Conservation (phyloP, 2,113 vertebrate genomes). For the Notarius quadriscutis region DNA sequence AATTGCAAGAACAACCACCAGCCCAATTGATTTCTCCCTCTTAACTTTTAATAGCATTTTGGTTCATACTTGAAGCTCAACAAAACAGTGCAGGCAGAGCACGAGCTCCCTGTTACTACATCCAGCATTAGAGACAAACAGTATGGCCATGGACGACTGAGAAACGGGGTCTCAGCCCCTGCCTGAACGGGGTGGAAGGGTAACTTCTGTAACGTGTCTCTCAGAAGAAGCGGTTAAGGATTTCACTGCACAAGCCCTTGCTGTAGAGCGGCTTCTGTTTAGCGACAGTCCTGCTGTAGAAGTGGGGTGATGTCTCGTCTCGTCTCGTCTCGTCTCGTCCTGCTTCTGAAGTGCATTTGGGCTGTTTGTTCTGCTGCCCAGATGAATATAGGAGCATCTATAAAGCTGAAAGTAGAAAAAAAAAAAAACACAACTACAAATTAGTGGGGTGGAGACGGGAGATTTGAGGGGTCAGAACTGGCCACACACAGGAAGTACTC, state of each 20-base stretch:
- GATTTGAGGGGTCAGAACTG: conserved; percentile 44
- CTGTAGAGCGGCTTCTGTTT: background rate
- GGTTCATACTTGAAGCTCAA: background rate
- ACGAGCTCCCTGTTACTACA: background rate
- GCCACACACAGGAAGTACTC: conserved; percentile 44
- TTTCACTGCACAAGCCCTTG: background rate
- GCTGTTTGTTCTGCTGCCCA: background rate
- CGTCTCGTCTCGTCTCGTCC: background rate
- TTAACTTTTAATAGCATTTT: background rate
- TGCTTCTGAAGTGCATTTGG: background rate
- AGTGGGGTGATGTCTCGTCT: background rate
- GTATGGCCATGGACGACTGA: conserved; percentile 33
- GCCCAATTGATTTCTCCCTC: background rate
- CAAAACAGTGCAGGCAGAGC: background rate
- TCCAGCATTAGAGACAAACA: conserved; percentile 39
- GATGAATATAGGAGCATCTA: conserved; percentile 34
- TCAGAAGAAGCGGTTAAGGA: background rate
- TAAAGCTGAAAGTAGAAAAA: conserved; percentile 31
- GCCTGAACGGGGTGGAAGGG: background rate
- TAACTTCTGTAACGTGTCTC: background rate
- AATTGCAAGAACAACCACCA: background rate
- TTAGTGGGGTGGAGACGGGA: conserved; percentile 45
- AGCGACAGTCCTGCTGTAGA: background rate
- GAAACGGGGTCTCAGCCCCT: background rate
- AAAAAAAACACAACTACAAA: conserved; percentile 52